phyloP scores from a whole-genome alignment of 2,888 invertebrate species.

The Hoplodrina ambigua region DNA sequence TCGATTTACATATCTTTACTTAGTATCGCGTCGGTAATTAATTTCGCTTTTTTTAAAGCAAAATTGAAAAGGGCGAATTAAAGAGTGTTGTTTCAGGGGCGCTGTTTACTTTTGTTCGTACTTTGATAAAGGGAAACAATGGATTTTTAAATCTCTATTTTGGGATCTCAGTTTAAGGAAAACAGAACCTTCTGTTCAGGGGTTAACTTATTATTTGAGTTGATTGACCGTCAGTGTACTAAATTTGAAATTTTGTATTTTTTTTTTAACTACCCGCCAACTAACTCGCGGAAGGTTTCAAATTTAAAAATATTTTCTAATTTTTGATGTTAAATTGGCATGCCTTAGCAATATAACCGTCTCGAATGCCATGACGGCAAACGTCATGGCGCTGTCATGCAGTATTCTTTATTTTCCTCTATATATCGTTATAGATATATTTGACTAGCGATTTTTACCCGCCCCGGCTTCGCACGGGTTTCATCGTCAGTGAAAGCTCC shows the following conservation, averaged over 20 bases:
- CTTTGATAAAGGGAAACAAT: constrained; percentile 23
- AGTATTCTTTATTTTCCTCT: too few relatives aligned
- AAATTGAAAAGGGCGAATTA: constrained; percentile 52
- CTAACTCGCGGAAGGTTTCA: too few relatives aligned
- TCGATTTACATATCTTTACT: constrained; percentile 72
- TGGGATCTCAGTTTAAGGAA: not conserved
- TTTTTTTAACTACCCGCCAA: not conserved
- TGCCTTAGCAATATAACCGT: too few relatives aligned
- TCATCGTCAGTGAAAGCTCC: too few relatives aligned
- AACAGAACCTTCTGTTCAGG: not conserved
- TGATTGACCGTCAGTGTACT: not conserved
- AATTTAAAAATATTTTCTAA: not conserved
- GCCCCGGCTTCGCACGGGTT: too few relatives aligned
- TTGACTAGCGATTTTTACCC: too few relatives aligned
- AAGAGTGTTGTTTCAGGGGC: constrained; percentile 38
- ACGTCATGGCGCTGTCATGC: too few relatives aligned
- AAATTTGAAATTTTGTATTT: not conserved
- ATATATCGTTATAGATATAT: too few relatives aligned
- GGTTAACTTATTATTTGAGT: not conserved
- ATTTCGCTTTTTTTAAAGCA: constrained; percentile 55
- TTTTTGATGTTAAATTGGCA: too few relatives aligned
- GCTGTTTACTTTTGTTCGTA: constrained; percentile 50
- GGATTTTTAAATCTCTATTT: constrained; percentile 22
- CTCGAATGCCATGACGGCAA: too few relatives aligned
- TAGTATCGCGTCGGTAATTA: constrained; percentile 66